Conservation (phyloP, 2,797 vertebrate species). For the Rhinogobio ventralis region DNA sequence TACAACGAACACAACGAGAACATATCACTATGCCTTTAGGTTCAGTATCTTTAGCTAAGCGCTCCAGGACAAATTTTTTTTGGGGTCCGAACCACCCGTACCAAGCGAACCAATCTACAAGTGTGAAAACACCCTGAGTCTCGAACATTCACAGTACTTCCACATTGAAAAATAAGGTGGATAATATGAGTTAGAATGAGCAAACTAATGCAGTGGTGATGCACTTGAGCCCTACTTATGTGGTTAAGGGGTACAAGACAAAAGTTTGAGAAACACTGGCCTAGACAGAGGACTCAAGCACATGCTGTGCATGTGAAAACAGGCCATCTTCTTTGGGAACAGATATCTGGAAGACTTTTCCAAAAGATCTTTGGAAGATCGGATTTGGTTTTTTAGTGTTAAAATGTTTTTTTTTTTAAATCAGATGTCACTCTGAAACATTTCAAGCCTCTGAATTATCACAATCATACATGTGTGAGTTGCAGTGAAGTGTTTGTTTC, state of each 20-base stretch:
- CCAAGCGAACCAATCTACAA: too few species aligned
- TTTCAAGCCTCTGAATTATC: too few species aligned
- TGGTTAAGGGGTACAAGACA: neutral
- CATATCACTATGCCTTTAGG: too few species aligned
- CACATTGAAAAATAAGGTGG: neutral
- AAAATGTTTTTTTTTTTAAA: neutral
- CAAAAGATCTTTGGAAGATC: too few species aligned
- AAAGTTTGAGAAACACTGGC: slow-evolving; percentile 12
- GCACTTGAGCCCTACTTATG: neutral
- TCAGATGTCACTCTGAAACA: neutral
- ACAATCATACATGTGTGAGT: neutral
- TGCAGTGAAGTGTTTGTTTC: slow-evolving; percentile 1
- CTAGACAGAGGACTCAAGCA: neutral
- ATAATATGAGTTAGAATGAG: neutral
- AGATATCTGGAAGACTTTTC: neutral
- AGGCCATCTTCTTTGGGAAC: neutral
- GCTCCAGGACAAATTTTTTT: too few species aligned
- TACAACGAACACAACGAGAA: too few species aligned
- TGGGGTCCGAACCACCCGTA: too few species aligned
- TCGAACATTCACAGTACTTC: too few species aligned
- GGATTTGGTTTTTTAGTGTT: neutral
- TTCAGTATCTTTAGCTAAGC: too few species aligned
- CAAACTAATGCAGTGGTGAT: neutral
- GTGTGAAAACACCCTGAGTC: neutral
- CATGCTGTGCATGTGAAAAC: slow-evolving; percentile 1